These are phyloP conservation scores for Calephelis nemesis DNA, from an alignment of 1,140 invertebrate genomes.

Conservation along the genomic window DNA sequence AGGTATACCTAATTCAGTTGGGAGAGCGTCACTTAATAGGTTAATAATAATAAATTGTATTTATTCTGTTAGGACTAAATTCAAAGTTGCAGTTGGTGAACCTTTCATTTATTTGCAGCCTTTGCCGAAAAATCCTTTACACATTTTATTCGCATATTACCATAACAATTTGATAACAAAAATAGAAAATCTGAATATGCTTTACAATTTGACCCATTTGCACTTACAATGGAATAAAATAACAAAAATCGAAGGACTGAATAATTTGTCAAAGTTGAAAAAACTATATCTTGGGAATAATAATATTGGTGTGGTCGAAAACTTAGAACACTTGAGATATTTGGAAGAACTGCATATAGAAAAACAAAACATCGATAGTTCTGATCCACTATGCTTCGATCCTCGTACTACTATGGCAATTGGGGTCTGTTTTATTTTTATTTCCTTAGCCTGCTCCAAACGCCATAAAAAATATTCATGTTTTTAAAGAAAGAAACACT, in stretches of 20 bases:
- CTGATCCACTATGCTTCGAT: slow-evolving; percentile 84
- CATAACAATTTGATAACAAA: slow-evolving; percentile 82
- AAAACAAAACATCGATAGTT: slow-evolving; percentile 80
- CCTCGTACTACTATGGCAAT: slow-evolving; percentile 80
- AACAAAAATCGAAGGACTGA: slow-evolving; percentile 82
- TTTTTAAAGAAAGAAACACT: no score
- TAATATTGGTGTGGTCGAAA: slow-evolving; percentile 84
- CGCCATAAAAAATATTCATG: no score
- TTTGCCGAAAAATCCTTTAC: slow-evolving; percentile 70
- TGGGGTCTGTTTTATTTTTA: slow-evolving; percentile 73
- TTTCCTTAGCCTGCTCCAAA: neutral
- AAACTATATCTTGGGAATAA: slow-evolving; percentile 85
- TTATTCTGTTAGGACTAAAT: no score
- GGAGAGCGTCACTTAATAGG: no score
- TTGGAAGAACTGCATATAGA: slow-evolving; percentile 85
- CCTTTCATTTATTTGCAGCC: slow-evolving; percentile 62
- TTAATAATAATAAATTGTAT: no score
- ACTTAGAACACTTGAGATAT: slow-evolving; percentile 80
- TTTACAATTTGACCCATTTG: slow-evolving; percentile 82
- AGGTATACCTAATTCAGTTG: no score
- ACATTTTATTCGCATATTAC: slow-evolving; percentile 82
- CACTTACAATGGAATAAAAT: slow-evolving; percentile 86
- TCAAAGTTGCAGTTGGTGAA: no score
- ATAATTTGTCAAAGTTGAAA: slow-evolving; percentile 79
- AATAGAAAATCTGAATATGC: slow-evolving; percentile 81